phyloP scores from a whole-genome alignment of 1,140 invertebrate genomes.

The Brachionus rubens region DNA sequence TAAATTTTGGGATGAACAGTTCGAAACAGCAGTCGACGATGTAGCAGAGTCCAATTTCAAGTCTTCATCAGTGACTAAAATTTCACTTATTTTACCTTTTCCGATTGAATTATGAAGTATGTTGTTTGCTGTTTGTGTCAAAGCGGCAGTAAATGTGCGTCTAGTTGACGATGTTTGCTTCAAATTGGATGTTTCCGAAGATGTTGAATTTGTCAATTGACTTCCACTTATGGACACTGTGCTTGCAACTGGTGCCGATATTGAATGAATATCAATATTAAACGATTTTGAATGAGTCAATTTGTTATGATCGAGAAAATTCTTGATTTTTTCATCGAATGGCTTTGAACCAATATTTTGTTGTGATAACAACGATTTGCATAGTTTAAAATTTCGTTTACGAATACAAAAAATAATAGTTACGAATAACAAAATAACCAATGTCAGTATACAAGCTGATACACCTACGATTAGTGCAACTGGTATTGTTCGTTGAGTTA shows the following conservation, averaged over 20 bases:
- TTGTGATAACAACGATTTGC: neutral
- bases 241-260: constrained; percentile 36
- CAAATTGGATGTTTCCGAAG: neutral
- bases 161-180: neutral
- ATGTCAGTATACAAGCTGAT: neutral
- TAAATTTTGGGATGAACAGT: constrained; percentile 25
- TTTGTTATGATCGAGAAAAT: neutral
- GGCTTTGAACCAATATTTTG: neutral
- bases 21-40: constrained; percentile 27
- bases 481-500: neutral
- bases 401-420: constrained; percentile 16
- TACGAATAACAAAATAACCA: neutral
- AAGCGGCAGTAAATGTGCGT: neutral
- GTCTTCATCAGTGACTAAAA: constrained; percentile 26
- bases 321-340: neutral
- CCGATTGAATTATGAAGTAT: constrained; percentile 16
- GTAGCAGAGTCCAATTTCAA: neutral
- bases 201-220: neutral
- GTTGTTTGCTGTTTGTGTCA: constrained; percentile 2
- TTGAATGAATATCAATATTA: constrained; percentile 32
- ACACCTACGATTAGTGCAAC: neutral
- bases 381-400: neutral
- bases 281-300: neutral
- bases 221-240: constrained; percentile 26
- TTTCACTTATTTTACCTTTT: neutral